Base-by-base conservation (phyloP, 2,888 invertebrate genomes). In the Nycteola revayana region DNA sequence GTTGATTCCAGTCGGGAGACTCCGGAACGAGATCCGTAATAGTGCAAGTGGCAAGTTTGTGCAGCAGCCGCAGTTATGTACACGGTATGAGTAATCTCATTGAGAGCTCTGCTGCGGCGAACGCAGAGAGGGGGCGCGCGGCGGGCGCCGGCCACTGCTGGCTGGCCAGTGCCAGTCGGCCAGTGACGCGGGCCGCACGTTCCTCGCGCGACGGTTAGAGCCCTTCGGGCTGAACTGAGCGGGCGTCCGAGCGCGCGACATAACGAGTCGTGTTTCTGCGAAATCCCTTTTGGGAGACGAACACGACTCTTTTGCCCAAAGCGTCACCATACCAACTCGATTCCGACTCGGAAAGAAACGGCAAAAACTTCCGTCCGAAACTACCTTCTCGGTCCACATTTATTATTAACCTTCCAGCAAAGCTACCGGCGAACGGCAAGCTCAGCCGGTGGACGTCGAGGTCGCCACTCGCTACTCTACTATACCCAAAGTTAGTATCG, bases 171-270 rank as follows among this genome's bases (percentile, higher is more conserved):
- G 49, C 48, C 34, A 40, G 28, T 44, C 69, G 65, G 63, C 57
- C 65, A 60, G 53, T 60, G 49, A 25, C 57, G 57, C 66, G 62
- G 53, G 65, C 64, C 65, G 67, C 67, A 70, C 75, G 75, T 44
- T 34, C 24, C 25, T 54, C 59, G 56, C 58, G 34, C 63, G 28
- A 29, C 69, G 62, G 78, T 76, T 78, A 78, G 77, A 78, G 72
- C 78, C 74, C 50, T 32, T 27, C 28, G 58, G 76, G 78, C 69
- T 78, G 77, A 78, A 67, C 77, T 73, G 75, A 48, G 34, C 50
- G 55, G 53, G 57, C 62, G 56, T 47, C 27, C 17, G 10, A 40
- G 47, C 38, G 43, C 36, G 9, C 39, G 23, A 27, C 28, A 29
- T 42, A 29, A 41, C 28, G 47, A 45, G 14, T 42, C 58, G 60